Percentiles rank a stretch among this genome's conserved stretches.
Evolutionary conservation across 1,140 invertebrate genomes (phyloP).

Genomic region (Pseudoatta argentina): DNA sequence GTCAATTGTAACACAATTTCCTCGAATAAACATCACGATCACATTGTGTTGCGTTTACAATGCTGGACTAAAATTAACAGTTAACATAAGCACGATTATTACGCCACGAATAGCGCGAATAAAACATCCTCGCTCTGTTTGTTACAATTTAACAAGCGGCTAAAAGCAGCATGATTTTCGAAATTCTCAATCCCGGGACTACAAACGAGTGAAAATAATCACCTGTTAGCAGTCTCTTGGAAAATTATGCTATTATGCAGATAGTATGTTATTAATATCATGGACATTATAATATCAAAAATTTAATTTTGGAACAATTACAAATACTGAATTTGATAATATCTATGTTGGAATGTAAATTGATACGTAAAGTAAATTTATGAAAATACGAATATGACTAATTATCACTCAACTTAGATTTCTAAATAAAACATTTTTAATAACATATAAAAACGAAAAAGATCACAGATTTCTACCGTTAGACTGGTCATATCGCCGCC

Average conservation of each 20-base stretch:
- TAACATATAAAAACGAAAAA: background rate
- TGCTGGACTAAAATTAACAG: constrained; percentile 35
- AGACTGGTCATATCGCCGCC: too few relatives aligned
- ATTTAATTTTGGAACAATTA: constrained; percentile 18
- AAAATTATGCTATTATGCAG: constrained; percentile 28
- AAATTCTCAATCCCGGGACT: background rate
- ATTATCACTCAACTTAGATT: background rate
- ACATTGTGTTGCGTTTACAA: constrained; percentile 1
- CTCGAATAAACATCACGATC: constrained; percentile 38
- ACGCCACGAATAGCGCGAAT: constrained; percentile 29
- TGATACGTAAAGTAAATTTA: background rate
- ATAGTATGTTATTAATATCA: constrained; percentile 13
- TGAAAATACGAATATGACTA: background rate
- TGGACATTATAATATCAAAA: background rate
- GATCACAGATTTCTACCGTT: too few relatives aligned
- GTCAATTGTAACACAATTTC: constrained; percentile 11
- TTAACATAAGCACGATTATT: constrained; percentile 46
- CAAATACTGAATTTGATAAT: background rate
- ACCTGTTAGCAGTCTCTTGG: background rate
- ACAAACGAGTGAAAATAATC: constrained; percentile 14
- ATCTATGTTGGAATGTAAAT: background rate
- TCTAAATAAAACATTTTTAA: background rate
- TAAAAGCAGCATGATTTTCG: constrained; percentile 24
- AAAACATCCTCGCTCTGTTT: constrained; percentile 29
- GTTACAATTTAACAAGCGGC: constrained; percentile 22